These are phyloP conservation scores for Sebastolobus altivelis DNA, from an alignment of 2,797 vertebrate species.

Conservation along the genomic window DNA sequence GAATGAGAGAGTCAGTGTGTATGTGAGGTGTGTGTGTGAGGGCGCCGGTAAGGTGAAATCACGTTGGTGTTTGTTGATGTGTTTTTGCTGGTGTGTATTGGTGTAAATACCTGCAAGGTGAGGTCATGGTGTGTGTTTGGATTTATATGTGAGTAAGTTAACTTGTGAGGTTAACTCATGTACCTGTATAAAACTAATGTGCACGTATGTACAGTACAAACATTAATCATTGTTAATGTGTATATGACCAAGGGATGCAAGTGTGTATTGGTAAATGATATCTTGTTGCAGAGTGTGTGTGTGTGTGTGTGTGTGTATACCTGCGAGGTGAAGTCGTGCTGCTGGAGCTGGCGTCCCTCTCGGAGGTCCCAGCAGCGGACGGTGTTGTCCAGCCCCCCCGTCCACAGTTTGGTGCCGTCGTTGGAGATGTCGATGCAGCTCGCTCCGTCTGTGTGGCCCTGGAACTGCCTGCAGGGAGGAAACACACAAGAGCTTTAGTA, in stretches of 20 bases:
- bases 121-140: neutral
- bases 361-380: conserved; percentile 93
- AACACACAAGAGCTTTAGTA: neutral
- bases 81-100: neutral
- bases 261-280: neutral
- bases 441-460: conserved; percentile 84
- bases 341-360: conserved; percentile 90
- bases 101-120: neutral
- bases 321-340: conserved; percentile 89
- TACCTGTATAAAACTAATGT: no score
- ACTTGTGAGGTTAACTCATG: neutral
- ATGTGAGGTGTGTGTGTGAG: neutral
- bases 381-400: conserved; percentile 91
- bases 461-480: conserved; percentile 74
- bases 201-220: no score
- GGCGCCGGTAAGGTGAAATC: neutral
- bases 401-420: conserved; percentile 90
- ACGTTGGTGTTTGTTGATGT: conserved; percentile 6
- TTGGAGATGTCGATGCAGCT: conserved; percentile 92
- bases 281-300: neutral
- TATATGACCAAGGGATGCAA: neutral
- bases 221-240: neutral
- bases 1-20: conserved; percentile 19
- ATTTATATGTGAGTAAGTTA: neutral
- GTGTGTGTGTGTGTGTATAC: conserved; percentile 33